Base-by-base conservation (phyloP, 2,113 vertebrate species). In the Scopus umbretta region DNA sequence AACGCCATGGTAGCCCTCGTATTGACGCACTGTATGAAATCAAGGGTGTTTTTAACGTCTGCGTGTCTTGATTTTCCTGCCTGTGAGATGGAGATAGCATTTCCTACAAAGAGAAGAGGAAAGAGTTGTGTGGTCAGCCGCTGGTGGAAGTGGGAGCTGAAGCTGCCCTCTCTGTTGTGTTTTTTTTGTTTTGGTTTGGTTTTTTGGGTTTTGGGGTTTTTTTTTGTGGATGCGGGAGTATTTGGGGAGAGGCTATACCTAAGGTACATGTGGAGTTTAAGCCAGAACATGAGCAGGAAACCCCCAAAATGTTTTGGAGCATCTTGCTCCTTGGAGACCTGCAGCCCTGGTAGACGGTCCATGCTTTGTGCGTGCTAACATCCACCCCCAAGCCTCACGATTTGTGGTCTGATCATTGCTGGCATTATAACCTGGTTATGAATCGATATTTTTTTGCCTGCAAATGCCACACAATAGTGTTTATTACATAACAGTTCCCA, bases 401-500 rank as follows among this genome's bases (percentile, higher is more conserved):
- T 84, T 17, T 70, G 43, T 45, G 66, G 4, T 40, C 38, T 63
- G 42, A 72, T 76, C 72, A 7, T 59, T 2, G 1, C 85, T 62
- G 59, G 17, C 72, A 59, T 42, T 78, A 40, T 59, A 91, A 93
- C 42, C 47, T 56, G 47, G 32, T 42, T 63, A 42, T 4, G 12
- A 88, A 81, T 91, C 2, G 11, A 92, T 94, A 80, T 71, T 83
- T 74, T 52, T 42, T 75, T 43, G 86, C 84, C 86, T 80, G 68
- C 40, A 52, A 86, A 86, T 73, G 50, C 42, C 61, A 32, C 72
- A 43, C 55, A 26, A 15, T 50, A n/a, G 88, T 59, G 56, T 91
- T 97, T 95, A 90, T 96, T 88, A 38, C 82, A 25, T 67, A 86
- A 79, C 74, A 90, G 21, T 76, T 67, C 65, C 88, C 52, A 47